Conservation (phyloP, 2,113 vertebrate genomes). For the Chionodraco myersi region DNA sequence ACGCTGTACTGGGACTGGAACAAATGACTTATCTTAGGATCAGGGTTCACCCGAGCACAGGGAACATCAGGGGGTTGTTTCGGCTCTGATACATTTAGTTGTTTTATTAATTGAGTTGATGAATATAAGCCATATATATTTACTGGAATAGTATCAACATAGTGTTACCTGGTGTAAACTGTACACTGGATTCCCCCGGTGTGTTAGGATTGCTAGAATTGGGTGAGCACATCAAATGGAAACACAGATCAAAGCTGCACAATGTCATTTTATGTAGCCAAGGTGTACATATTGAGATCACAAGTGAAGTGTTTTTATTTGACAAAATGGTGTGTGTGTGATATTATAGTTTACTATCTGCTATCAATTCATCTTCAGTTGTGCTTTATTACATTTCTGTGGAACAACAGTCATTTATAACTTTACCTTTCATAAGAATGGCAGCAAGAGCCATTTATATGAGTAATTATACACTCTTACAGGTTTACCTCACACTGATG, state of each 20-base stretch:
- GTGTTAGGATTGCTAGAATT: neutral
- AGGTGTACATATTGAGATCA: neutral
- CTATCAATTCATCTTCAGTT: constrained; percentile 57
- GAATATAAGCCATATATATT: constrained; percentile 27
- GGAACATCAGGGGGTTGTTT: neutral
- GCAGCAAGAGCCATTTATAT: constrained; percentile 57
- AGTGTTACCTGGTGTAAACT: constrained; percentile 25
- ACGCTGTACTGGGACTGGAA: neutral
- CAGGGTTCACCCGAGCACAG: constrained; percentile 11
- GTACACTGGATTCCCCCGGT: neutral
- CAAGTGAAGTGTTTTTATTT: neutral
- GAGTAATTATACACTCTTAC: constrained; percentile 71
- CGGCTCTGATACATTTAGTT: neutral
- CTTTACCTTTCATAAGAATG: constrained; percentile 58
- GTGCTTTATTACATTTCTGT: constrained; percentile 64
- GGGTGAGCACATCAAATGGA: constrained; percentile 42
- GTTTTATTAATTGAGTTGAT: constrained; percentile 44
- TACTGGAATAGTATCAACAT: constrained; percentile 27
- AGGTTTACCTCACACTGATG: constrained; percentile 64
- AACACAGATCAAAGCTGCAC: constrained; percentile 38
- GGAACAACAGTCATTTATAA: constrained; percentile 66
- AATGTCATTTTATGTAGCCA: constrained; percentile 12
- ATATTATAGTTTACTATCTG: constrained; percentile 37
- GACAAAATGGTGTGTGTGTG: neutral
- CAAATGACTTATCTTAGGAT: neutral